Evolutionary conservation across 2,888 invertebrate species (phyloP), one percentile per base, ranked within the genome.

Genomic region (Pseudanteris insignis): DNA sequence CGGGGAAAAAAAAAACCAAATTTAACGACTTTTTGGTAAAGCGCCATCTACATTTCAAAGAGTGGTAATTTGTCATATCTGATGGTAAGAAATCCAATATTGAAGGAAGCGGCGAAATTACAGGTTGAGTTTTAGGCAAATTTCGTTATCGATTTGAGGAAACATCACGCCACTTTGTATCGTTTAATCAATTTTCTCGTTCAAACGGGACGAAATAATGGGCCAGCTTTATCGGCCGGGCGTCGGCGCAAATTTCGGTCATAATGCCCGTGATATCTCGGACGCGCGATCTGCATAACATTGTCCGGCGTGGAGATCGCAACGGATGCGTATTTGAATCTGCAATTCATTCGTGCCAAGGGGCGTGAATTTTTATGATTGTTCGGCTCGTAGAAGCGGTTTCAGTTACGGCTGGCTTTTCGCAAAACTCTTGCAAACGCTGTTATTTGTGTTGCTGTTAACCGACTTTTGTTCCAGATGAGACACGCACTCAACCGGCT

Each of bases 351-450:
- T 64, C 50, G 57, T 60, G 64, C 64, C 53, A 29, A 57, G 60
- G 64, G 64, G 64, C 64, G 61, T 64, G 64, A 61, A 64, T 64
- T 61, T 61, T 54, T 61, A 61, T 41, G 53, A 61, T 61, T 50
- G 57, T 57, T 64, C 34, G 44, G 54, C 46, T 55, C 54, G 28
- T 54, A 48, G 54, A 44, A n/a, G 40, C 41, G 43, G 33, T 36
- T 50, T 41, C 46, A 46, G 44, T 50, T 55, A 41, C 26, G 46
- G 36, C 34, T 61, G 44, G 38, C 61, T 61, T 55, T 61, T 41
- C 46, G 44, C 38, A 50, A 54, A 60, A 61, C 26, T 46, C 51
- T 46, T 37, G 33, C 37, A 44, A 55, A 54, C 46, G 41, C 60
- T 55, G 50, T 61, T 61, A 61, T 61, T 55, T 61, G 41, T 46